Conservation (phyloP, 2,113 vertebrate genomes). For the Rhodinocichla rosea region DNA sequence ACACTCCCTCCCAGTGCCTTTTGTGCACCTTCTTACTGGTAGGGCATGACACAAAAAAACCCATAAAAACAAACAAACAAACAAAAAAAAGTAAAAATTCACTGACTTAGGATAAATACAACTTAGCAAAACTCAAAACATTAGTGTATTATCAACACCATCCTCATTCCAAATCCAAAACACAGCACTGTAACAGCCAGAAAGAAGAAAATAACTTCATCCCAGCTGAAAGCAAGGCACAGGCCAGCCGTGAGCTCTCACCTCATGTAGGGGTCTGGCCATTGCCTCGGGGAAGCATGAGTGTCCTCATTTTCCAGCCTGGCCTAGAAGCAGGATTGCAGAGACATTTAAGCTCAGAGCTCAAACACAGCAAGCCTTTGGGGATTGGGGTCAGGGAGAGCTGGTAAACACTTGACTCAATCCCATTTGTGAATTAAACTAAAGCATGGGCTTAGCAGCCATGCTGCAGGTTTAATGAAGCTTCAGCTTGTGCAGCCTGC, state of each 20-base stretch:
- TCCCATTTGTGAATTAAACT: slow-evolving; percentile 25
- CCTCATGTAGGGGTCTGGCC: fast-evolving
- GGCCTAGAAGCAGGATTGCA: neutral
- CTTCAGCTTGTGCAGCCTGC: neutral
- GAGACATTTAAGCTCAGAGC: neutral
- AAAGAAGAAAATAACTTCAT: neutral
- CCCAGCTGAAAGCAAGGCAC: neutral
- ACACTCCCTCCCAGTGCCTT: neutral
- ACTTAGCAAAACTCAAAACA: neutral
- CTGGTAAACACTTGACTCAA: neutral
- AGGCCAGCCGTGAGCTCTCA: fast-evolving
- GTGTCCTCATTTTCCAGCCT: neutral
- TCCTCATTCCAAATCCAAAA: neutral
- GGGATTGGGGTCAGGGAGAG: slow-evolving; percentile 10
- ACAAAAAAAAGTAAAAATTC: too few relatives aligned
- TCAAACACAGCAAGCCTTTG: fast-evolving
- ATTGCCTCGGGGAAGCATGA: fast-evolving
- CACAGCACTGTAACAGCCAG: neutral
- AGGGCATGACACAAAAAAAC: neutral
- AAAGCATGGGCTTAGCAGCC: neutral
- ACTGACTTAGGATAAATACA: neutral
- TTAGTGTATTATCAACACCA: fast-evolving
- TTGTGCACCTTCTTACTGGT: neutral
- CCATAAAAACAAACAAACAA: neutral
- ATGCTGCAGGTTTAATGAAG: neutral